phyloP scores from a whole-genome alignment of 2,113 vertebrate species.

The Etheostoma spectabile region DNA sequence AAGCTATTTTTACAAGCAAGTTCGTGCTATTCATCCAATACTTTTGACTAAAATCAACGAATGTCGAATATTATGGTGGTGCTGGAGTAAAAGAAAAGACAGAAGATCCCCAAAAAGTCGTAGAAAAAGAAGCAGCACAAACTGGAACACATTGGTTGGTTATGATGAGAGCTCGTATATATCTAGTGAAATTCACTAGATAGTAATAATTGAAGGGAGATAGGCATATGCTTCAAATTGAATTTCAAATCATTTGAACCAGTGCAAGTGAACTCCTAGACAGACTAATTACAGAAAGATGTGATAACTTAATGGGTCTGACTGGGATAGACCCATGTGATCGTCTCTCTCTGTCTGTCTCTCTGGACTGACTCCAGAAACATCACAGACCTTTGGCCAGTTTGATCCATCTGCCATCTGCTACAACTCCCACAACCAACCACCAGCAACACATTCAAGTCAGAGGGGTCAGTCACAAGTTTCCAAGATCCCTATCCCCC shows the following conservation, averaged over 20 bases:
- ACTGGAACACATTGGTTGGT: background rate
- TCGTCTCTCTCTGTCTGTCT: slow-evolving; percentile 45
- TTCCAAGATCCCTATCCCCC: slow-evolving; percentile 78
- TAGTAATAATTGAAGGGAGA: background rate
- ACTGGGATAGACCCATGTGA: slow-evolving; percentile 58
- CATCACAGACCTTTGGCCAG: slow-evolving; percentile 60
- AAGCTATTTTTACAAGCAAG: background rate
- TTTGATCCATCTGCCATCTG: slow-evolving; percentile 66
- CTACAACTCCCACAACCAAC: slow-evolving; percentile 63
- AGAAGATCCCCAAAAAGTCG: background rate
- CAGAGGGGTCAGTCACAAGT: slow-evolving; percentile 82
- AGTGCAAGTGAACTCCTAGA: background rate
- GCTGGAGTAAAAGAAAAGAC: background rate
- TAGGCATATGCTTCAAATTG: background rate
- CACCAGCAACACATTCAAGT: slow-evolving; percentile 77
- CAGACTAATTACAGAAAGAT: slow-evolving; percentile 40
- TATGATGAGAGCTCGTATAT: background rate
- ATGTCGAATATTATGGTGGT: background rate
- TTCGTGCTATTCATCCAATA: background rate
- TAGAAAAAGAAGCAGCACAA: background rate
- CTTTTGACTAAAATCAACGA: background rate
- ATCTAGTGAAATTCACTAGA: background rate
- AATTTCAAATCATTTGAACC: slow-evolving; percentile 3
- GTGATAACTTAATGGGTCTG: slow-evolving; percentile 53
- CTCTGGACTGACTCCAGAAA: slow-evolving; percentile 70